A percentile compares a stretch with the other conserved stretches of the same genome.
These are phyloP conservation scores for Limnothrissa miodon DNA, from an alignment of 2,113 vertebrate species.

Conservation along the genomic window DNA sequence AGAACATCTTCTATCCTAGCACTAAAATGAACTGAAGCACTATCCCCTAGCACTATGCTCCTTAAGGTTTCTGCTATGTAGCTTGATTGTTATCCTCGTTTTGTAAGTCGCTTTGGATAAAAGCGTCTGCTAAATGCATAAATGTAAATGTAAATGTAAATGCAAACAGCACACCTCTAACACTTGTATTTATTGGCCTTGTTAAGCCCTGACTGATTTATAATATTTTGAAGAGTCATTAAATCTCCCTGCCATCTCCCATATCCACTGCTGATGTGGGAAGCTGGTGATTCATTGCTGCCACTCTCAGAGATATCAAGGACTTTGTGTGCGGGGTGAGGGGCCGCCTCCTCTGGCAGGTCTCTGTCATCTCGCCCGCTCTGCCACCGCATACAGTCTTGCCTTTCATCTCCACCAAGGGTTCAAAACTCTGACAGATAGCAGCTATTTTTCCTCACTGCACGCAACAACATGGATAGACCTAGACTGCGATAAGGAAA, in stretches of 20 bases:
- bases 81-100: too few relatives aligned
- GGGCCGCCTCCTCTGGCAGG: slow-evolving; percentile 23
- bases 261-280: slow-evolving; percentile 26
- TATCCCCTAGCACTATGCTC: too few relatives aligned
- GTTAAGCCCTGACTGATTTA: slow-evolving; percentile 48
- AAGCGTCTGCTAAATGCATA: too few relatives aligned
- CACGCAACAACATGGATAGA: background rate
- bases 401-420: background rate
- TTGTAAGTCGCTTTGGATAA: too few relatives aligned
- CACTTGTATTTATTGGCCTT: slow-evolving; percentile 45
- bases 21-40: too few relatives aligned
- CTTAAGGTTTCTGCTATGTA: too few relatives aligned
- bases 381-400: background rate
- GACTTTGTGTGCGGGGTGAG: slow-evolving; percentile 34
- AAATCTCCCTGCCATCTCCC: slow-evolving; percentile 42
- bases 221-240: slow-evolving; percentile 45
- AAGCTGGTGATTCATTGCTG: slow-evolving; percentile 37
- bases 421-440: background rate
- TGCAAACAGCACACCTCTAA: slow-evolving; percentile 2
- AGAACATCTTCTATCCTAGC: too few relatives aligned
- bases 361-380: slow-evolving; percentile 16
- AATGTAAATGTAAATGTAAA: too few relatives aligned
- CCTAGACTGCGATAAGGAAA: background rate
- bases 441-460: background rate
- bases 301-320: slow-evolving; percentile 41